phyloP scores from a whole-genome alignment of 2,888 invertebrate species.

The Drosophila nigricruria region DNA sequence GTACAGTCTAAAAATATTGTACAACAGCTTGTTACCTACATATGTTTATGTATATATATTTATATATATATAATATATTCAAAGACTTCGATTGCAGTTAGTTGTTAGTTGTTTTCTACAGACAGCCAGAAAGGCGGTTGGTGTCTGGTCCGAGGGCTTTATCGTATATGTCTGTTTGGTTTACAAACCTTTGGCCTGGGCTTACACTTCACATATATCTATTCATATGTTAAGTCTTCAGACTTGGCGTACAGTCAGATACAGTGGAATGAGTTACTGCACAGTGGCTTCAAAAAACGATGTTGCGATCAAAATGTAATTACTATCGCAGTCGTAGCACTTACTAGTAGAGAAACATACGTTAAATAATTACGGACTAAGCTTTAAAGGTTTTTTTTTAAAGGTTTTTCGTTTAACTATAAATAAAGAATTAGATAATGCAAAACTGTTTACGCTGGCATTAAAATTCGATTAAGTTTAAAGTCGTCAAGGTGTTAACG shows the following conservation, averaged over 20 bases:
- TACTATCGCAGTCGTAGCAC: background rate
- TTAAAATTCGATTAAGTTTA: background rate
- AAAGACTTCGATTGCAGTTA: constrained; percentile 48
- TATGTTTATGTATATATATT: constrained; percentile 16
- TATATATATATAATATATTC: constrained; percentile 27
- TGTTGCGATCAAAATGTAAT: constrained; percentile 27
- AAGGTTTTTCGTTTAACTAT: background rate
- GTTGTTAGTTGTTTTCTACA: constrained; percentile 53
- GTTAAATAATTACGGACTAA: background rate
- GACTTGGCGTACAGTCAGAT: constrained; percentile 46
- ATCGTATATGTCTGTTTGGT: constrained; percentile 50
- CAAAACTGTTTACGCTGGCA: background rate
- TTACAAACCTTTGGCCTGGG: constrained; percentile 72
- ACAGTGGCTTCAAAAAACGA: constrained; percentile 56
- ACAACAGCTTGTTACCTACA: constrained; percentile 69
- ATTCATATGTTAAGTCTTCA: constrained; percentile 34
- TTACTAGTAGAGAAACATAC: background rate
- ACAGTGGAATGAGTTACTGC: constrained; percentile 41
- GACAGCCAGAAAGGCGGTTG: constrained; percentile 43
- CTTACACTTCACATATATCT: constrained; percentile 35
- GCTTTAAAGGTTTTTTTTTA: background rate
- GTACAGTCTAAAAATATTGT: constrained; percentile 63
- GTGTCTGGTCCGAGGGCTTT: constrained; percentile 58
- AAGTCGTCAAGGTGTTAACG: background rate
- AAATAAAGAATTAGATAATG: background rate